phyloP scores from a whole-genome alignment of 2,113 vertebrate species.

The Aramus guarauna region DNA sequence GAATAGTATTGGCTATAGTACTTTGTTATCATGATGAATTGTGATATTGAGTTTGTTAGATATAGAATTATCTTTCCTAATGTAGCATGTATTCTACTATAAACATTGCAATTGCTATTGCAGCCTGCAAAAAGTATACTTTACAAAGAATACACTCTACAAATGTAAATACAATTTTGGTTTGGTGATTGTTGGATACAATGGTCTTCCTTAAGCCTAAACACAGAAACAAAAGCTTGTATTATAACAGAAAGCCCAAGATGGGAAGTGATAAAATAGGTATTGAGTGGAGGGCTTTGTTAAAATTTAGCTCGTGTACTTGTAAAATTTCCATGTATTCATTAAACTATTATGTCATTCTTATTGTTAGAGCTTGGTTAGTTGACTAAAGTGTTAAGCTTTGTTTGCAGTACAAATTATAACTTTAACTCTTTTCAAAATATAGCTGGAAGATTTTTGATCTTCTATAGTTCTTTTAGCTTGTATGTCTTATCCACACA shows the following conservation, averaged over 20 bases:
- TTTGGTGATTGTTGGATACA: conserved; percentile 74
- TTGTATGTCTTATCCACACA: background rate
- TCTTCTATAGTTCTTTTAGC: background rate
- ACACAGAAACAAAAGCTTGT: conserved; percentile 85
- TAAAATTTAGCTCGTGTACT: conserved; percentile 83
- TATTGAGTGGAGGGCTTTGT: conserved; percentile 82
- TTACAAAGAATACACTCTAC: conserved; percentile 69
- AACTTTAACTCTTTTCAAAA: conserved; percentile 29
- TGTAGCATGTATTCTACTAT: conserved; percentile 39
- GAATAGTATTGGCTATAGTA: background rate
- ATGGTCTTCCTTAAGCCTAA: conserved; percentile 80
- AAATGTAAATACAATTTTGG: conserved; percentile 77
- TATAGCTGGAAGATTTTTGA: conserved; percentile 27
- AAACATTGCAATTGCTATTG: conserved; percentile 53
- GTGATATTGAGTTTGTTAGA: conserved; percentile 2
- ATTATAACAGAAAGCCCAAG: conserved; percentile 81
- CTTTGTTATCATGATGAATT: background rate
- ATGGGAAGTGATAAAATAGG: conserved; percentile 94
- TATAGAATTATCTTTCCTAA: conserved; percentile 51
- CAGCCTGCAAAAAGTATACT: conserved; percentile 55
- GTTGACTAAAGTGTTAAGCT: conserved; percentile 69
- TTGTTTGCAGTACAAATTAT: conserved; percentile 52
- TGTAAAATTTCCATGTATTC: conserved; percentile 96
- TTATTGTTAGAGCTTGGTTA: conserved; percentile 82
- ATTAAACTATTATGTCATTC: conserved; percentile 88